phyloP scores from a whole-genome alignment of 2,888 invertebrate genomes.

The Tribolium freemani region DNA sequence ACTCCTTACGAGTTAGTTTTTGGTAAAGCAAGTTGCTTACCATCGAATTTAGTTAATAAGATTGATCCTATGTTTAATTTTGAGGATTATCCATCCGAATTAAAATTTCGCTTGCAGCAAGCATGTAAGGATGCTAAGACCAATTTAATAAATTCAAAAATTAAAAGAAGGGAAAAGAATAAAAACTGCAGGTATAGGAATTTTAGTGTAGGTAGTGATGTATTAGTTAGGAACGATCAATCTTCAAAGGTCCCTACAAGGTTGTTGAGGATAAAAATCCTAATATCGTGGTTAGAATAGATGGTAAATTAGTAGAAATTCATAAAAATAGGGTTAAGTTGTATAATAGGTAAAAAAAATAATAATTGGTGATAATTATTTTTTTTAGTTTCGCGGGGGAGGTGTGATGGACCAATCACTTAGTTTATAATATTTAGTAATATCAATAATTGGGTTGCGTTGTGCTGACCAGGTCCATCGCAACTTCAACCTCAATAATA shows the following conservation, averaged over 20 bases:
- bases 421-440: too few relatives aligned
- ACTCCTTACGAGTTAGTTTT: too few relatives aligned
- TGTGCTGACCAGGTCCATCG: too few relatives aligned
- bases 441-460: too few relatives aligned
- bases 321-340: neutral
- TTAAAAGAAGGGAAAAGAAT: neutral
- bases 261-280: too few relatives aligned
- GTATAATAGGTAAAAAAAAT: neutral
- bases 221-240: neutral
- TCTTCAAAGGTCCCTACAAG: too few relatives aligned
- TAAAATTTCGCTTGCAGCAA: neutral
- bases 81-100: neutral
- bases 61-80: constrained; percentile 9
- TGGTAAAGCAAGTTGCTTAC: too few relatives aligned
- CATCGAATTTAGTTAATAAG: neutral
- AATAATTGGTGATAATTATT: neutral
- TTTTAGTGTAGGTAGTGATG: neutral
- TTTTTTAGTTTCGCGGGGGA: neutral
- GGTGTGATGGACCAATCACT: neutral
- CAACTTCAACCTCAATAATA: too few relatives aligned
- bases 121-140: neutral
- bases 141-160: neutral
- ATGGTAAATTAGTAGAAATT: neutral
- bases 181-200: neutral
- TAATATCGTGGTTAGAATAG: neutral